Evolutionary conservation across 2,888 invertebrate species (phyloP).

Genomic region (Cremastinae sp.): DNA sequence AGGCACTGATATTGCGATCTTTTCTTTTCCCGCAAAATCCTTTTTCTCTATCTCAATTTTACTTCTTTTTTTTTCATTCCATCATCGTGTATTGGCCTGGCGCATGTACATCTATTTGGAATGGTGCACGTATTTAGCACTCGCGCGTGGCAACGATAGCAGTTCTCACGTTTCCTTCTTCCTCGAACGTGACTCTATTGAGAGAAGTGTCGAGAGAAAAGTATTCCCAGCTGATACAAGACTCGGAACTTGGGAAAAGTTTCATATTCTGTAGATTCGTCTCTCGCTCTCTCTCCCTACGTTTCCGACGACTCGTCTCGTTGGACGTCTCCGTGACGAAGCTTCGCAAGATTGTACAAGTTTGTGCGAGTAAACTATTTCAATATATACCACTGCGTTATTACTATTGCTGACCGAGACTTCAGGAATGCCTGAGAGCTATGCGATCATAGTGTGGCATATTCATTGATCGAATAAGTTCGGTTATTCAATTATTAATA

Average conservation of each 20-base stretch:
- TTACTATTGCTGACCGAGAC: no score
- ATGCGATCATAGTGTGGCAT: no score
- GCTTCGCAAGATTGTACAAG: no score
- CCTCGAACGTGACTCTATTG: conserved; percentile 27
- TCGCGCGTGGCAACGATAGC: conserved; percentile 47
- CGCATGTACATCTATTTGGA: neutral
- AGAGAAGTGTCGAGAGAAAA: conserved; percentile 8
- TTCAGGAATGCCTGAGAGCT: no score
- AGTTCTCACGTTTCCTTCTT: conserved; percentile 43
- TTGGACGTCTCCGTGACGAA: no score
- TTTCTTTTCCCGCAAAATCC: conserved; percentile 35
- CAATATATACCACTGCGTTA: no score
- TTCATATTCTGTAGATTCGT: conserved; percentile 17
- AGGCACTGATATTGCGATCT: conserved; percentile 18
- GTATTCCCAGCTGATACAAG: neutral
- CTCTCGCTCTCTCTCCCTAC: no score
- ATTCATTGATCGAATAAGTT: no score
- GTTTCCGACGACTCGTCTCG: no score
- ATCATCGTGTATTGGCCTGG: conserved; percentile 36
- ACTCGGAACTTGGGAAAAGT: conserved; percentile 63
- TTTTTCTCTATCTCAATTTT: conserved; percentile 22
- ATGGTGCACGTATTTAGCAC: conserved; percentile 26
- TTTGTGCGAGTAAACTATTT: no score
- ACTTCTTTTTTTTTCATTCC: conserved; percentile 43
- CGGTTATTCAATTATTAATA: no score